These are phyloP conservation scores for Numida meleagris DNA, from an alignment of 2,113 vertebrate species.

Conservation along the genomic window DNA sequence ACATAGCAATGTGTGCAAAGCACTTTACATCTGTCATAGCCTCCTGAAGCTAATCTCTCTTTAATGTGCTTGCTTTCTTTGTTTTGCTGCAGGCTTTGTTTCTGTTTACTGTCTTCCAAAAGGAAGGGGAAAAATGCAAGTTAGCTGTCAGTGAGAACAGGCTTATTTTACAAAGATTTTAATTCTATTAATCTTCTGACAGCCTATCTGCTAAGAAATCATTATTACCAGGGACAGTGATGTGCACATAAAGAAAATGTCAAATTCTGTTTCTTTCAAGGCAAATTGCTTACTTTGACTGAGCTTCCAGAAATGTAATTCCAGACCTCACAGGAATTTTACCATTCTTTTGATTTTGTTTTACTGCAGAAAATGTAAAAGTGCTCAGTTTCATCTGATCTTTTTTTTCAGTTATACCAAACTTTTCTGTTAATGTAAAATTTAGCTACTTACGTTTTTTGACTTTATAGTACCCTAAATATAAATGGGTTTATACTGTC, in stretches of 20 bases:
- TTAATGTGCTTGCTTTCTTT: slow-evolving; percentile 62
- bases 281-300: background rate
- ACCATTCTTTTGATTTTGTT: background rate
- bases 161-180: slow-evolving; percentile 34
- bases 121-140: background rate
- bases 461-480: background rate
- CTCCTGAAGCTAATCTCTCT: slow-evolving; percentile 67
- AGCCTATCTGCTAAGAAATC: slow-evolving; percentile 39
- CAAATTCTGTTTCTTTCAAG: slow-evolving; percentile 30
- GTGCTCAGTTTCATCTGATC: background rate
- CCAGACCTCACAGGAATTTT: background rate
- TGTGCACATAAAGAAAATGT: background rate
- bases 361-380: background rate
- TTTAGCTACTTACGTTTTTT: background rate
- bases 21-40: slow-evolving; percentile 71
- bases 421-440: background rate
- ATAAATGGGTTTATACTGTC: background rate
- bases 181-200: slow-evolving; percentile 57
- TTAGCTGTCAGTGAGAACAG: slow-evolving; percentile 41
- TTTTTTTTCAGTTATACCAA: background rate
- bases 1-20: slow-evolving; percentile 68
- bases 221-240: background rate
- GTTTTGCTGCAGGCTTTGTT: slow-evolving; percentile 63
- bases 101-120: slow-evolving; percentile 61
- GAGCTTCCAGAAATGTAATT: background rate